Percentiles rank a stretch among this genome's conserved stretches.
Conservation (phyloP, 2,888 invertebrate species). For the Spodoptera picta region DNA sequence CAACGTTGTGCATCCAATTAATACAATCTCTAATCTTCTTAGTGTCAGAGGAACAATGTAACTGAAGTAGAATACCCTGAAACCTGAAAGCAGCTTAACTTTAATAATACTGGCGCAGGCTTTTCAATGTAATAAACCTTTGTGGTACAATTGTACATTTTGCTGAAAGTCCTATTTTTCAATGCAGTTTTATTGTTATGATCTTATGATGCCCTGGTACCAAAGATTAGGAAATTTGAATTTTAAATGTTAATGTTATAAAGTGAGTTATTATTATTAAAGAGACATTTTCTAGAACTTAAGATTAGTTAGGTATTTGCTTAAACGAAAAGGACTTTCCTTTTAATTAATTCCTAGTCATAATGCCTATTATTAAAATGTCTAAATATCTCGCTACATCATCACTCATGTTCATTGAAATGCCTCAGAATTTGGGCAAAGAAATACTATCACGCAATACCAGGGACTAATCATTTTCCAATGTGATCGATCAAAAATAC, state of each 20-base stretch:
- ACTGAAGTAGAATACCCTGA: neutral
- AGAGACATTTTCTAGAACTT: too few species aligned
- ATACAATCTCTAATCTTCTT: slow-evolving; percentile 37
- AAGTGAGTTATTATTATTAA: too few species aligned
- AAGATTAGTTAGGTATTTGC: too few species aligned
- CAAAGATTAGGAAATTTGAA: neutral
- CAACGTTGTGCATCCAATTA: slow-evolving; percentile 26
- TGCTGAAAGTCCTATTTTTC: too few species aligned
- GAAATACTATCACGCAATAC: slow-evolving; percentile 10
- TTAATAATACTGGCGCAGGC: neutral
- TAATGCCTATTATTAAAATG: too few species aligned
- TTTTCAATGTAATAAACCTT: too few species aligned
- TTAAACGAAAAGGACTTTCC: too few species aligned
- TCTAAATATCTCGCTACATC: neutral
- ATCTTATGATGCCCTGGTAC: neutral
- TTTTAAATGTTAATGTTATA: too few species aligned
- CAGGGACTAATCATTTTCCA: slow-evolving; percentile 20
- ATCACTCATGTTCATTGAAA: neutral
- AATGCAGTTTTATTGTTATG: neutral
- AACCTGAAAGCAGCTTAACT: slow-evolving; percentile 6
- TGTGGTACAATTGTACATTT: too few species aligned
- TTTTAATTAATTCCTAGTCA: too few species aligned
- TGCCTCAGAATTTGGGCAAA: slow-evolving; percentile 1
- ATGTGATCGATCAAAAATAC: slow-evolving; percentile 42
- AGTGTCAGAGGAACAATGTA: slow-evolving; percentile 9